A percentile compares a stretch with the other conserved stretches of the same genome.
Conservation (phyloP, 2,888 invertebrate species). For the Stenotaenia linearis region DNA sequence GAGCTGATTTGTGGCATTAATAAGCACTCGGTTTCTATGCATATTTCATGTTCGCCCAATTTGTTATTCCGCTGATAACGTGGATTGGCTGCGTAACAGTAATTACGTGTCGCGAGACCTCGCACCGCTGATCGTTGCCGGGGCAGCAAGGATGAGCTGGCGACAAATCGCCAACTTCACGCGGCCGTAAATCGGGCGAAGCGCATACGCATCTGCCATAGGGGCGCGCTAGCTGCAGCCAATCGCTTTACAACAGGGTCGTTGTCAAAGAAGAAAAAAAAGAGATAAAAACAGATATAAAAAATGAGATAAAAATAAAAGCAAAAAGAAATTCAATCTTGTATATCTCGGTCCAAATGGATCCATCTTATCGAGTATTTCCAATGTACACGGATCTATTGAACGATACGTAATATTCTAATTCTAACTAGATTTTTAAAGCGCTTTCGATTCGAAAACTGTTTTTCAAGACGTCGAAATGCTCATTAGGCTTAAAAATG, state of each 20-base stretch:
- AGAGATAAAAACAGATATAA: background rate
- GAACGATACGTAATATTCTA: too few relatives aligned
- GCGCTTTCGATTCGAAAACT: background rate
- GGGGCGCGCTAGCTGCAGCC: background rate
- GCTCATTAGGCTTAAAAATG: background rate
- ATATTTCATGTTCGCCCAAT: conserved; percentile 31
- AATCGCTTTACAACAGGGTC: background rate
- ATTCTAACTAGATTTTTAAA: too few relatives aligned
- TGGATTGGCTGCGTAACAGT: conserved; percentile 30
- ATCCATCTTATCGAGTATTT: too few relatives aligned
- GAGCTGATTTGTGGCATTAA: conserved; percentile 33
- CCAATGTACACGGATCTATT: too few relatives aligned
- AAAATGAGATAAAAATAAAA: background rate
- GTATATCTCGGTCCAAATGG: background rate
- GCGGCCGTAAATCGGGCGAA: conserved; percentile 28
- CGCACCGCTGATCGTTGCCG: conserved; percentile 1
- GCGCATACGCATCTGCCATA: conserved; percentile 12
- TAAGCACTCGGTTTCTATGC: conserved; percentile 30
- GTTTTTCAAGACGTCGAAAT: background rate
- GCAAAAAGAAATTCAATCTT: background rate
- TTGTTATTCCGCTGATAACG: conserved; percentile 32
- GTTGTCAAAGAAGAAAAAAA: background rate
- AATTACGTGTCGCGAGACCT: conserved; percentile 30
- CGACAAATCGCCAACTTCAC: conserved; percentile 29
- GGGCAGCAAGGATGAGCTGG: conserved; percentile 28